Base-by-base conservation (phyloP, 1,140 invertebrate species). In the Aethina tumida region DNA sequence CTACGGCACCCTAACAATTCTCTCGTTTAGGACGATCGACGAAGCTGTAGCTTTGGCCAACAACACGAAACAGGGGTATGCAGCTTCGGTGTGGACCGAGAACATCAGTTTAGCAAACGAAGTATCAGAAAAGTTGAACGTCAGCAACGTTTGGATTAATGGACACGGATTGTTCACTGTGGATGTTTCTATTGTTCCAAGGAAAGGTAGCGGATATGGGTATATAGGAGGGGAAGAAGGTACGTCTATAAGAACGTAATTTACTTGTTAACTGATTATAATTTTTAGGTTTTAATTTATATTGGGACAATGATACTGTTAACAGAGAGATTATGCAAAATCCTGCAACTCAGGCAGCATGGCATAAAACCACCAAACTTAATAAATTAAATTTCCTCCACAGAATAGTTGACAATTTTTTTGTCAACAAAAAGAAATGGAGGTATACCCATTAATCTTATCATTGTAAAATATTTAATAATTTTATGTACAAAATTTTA, bases 1-100 rank as follows among this genome's bases (percentile, higher is more conserved):
- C 9, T 19, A 47, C 14, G 67, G 71, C 22, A 58, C 71, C 6
- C 21, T 4, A 42, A 62, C 66, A 7, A 59, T 67, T 4, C 48
- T 72, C 12, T 61, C 72, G 10, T 77, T 77, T 56, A 59, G 74
- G 31, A 76, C 70, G 9, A 66, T 69, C 2, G 75, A 74, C 45
- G 75, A 79, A 59, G 70, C 68, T 6, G 59, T 76, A 4, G 43
- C 59, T 18, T 54, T 77, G 9, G 65, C 70, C 8, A 77, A 77
- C 55, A 71, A 71, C 44, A 64, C 63, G 7, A 53, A 59, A 9
- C 69, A 69, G 50, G 70, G 67, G 8, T 52, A 68, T 4, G 69
- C 55, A 14, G 65, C 63, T 4, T 71, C 69, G 45, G 56, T 79
- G 4, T 77, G 72, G 69, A 67, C 68, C 5, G 71, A 76, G 58